Percentiles rank a stretch among this genome's conserved stretches.
Evolutionary conservation across 1,140 invertebrate genomes (phyloP).

Genomic region (Hycleus phaleratus): DNA sequence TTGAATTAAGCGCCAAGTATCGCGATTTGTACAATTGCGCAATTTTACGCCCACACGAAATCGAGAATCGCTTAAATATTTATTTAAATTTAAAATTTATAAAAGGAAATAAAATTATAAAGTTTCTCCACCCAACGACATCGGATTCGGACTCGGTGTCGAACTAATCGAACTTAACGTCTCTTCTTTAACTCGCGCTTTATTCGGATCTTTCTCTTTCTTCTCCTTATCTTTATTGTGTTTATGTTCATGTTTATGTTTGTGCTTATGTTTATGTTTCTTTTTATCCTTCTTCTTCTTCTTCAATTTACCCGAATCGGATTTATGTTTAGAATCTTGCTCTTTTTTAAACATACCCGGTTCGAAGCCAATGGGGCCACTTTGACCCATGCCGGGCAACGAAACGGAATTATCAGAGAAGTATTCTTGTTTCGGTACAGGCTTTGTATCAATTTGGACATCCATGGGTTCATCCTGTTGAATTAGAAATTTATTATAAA

Average conservation of each 20-base stretch:
- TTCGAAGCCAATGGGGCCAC: constrained; percentile 66
- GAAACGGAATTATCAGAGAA: constrained; percentile 70
- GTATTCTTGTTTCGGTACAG: constrained; percentile 56
- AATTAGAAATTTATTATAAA: neutral
- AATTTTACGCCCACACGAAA: too few species aligned
- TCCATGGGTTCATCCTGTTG: constrained; percentile 24
- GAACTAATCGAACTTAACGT: constrained; percentile 58
- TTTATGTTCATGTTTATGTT: constrained; percentile 64
- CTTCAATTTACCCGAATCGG: constrained; percentile 18
- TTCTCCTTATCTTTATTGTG: constrained; percentile 45
- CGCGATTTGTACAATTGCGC: too few species aligned
- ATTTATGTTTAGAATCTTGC: constrained; percentile 40
- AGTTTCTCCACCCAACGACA: neutral
- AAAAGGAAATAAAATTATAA: neutral
- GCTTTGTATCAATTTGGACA: constrained; percentile 25
- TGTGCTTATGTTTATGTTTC: constrained; percentile 69
- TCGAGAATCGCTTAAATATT: too few species aligned
- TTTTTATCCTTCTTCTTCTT: constrained; percentile 68
- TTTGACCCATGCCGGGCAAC: constrained; percentile 57
- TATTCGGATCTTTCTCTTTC: constrained; percentile 44
- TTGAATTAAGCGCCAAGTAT: too few species aligned
- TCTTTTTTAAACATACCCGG: constrained; percentile 67
- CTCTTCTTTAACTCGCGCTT: constrained; percentile 46
- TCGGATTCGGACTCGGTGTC: constrained; percentile 47
- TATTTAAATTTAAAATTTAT: too few species aligned